phyloP scores from a whole-genome alignment of 1,140 invertebrate genomes.

The Pseudoatta argentina region DNA sequence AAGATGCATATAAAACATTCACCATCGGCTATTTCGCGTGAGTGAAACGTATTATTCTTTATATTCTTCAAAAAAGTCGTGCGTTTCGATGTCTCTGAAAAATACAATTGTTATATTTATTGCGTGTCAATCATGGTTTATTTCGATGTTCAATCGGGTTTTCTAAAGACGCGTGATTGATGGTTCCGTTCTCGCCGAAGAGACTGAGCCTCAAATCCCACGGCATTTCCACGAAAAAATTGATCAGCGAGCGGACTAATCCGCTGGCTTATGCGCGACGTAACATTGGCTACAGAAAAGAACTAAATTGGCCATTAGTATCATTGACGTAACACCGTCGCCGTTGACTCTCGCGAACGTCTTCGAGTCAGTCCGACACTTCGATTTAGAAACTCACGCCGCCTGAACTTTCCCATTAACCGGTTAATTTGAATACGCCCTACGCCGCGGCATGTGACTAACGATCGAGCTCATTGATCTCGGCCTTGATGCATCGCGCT shows the following conservation, averaged over 20 bases:
- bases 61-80: slow-evolving; percentile 6
- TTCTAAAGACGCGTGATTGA: slow-evolving; percentile 49
- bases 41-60: neutral
- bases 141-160: neutral
- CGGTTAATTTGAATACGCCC: slow-evolving; percentile 69
- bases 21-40: neutral
- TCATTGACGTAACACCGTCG: slow-evolving; percentile 64
- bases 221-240: slow-evolving; percentile 11
- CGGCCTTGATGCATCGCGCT: slow-evolving; percentile 28
- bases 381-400: slow-evolving; percentile 56
- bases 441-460: slow-evolving; percentile 31
- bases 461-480: slow-evolving; percentile 51
- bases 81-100: neutral
- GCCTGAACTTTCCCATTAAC: slow-evolving; percentile 62
- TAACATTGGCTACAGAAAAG: slow-evolving; percentile 30
- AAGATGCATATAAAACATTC: neutral
- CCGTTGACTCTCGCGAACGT: slow-evolving; percentile 43
- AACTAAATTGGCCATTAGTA: slow-evolving; percentile 68
- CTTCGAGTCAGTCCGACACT: slow-evolving; percentile 24
- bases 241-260: slow-evolving; percentile 35
- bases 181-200: neutral
- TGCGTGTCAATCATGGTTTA: slow-evolving; percentile 16
- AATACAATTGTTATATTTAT: neutral
- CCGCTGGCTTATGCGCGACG: slow-evolving; percentile 47
- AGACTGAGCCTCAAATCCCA: slow-evolving; percentile 34